Base-by-base conservation (phyloP, 2,888 invertebrate genomes). In the Synergus japonicus region DNA sequence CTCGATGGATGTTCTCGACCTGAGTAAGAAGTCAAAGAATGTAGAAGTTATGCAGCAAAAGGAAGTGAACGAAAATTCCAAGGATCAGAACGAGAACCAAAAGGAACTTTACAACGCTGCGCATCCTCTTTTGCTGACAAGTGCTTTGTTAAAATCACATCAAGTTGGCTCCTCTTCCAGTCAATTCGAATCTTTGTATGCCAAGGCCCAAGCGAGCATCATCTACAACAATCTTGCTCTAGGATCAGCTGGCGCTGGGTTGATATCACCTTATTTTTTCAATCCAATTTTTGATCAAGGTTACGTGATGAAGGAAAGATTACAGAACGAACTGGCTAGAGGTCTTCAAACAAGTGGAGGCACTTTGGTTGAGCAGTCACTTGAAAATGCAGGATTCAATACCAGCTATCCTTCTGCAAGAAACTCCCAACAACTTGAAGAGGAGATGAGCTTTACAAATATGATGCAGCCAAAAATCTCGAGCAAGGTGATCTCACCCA, bases 1-100 rank as follows among this genome's bases (percentile, higher is more conserved):
- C 43, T 95, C 95, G 78, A 96, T 96, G 92, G 96, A 96, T 91
- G 97, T 96, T 5, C 93, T 97, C 67, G 97, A 97, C 92, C 94
- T 97, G 83, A 97, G 97, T 90, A 96, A 96, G 89, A 97, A 97
- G 92, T 87, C 90, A 12, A 87, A 86, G 63, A 83, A 85, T 10
- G 86, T 76, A 10, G 86, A 85, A 49, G 29, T 80, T 9, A 87
- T 87, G 9, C 86, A 86, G 60, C 83, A 85, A 12, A 87, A 76
- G 8, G 86, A 85, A 49, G 29, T 80, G 10, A 87, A 87, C n/a
- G 87, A 88, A 0, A 86, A 88, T 10, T 83, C 86, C 1, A 80
- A 77, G 41, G 18, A 77, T 0, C 83, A 77, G 41, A 10, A 49
- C 64, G 78, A 77, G 12, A 73, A 80, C 7, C 76, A 88, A 88